phyloP scores from a whole-genome alignment of 2,797 vertebrate genomes.

The Simalia tracyae region DNA sequence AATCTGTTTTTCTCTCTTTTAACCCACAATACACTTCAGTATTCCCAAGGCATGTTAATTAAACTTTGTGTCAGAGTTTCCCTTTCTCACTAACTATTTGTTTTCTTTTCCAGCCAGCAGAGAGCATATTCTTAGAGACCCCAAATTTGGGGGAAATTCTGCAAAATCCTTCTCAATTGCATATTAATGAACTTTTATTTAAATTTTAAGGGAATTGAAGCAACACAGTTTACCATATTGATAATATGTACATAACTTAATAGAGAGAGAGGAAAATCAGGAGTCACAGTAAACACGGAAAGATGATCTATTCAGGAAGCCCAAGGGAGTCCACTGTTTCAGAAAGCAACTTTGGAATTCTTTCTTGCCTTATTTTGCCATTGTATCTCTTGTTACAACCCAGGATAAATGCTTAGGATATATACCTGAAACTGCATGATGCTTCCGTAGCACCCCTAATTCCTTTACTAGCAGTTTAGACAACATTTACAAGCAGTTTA shows the following conservation, averaged over 20 bases:
- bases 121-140: not conserved
- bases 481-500: not conserved
- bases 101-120: not conserved
- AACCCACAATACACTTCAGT: not conserved
- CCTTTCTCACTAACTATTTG: not conserved
- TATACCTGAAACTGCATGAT: not conserved
- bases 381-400: not conserved
- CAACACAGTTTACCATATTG: not conserved
- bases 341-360: not conserved
- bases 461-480: not conserved
- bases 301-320: not conserved
- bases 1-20: not conserved
- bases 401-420: not conserved
- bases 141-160: not conserved
- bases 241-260: not conserved
- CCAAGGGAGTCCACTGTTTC: not conserved
- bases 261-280: not conserved
- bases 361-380: not conserved
- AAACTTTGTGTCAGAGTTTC: not conserved
- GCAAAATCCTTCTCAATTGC: not conserved
- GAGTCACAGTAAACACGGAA: not conserved
- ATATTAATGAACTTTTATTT: not conserved
- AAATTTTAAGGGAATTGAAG: not conserved
- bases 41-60: not conserved
- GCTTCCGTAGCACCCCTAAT: not conserved